Conservation (phyloP, 1,140 invertebrate species). For the Magallana gigas region DNA sequence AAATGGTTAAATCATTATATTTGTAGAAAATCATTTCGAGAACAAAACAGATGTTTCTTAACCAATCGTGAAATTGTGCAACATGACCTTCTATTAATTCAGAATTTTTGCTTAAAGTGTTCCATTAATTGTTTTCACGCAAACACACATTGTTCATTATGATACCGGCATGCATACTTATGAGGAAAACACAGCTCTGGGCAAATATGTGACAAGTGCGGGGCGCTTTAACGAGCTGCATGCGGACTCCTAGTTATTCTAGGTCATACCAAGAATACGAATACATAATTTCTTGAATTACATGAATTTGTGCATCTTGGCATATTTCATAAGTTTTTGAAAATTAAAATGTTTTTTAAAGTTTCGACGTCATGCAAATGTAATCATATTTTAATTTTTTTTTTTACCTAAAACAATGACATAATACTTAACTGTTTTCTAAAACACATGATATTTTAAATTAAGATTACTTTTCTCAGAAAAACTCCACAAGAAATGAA, state of each 20-base stretch:
- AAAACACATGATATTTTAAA: no score
- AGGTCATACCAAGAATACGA: conserved; percentile 27
- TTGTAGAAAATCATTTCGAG: neutral
- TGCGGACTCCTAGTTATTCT: neutral
- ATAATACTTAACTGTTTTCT: no score
- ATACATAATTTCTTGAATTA: neutral
- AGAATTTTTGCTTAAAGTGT: conserved; percentile 23
- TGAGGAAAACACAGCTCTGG: neutral
- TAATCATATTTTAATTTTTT: no score
- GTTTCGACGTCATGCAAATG: no score
- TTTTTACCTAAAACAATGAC: no score
- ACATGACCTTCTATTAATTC: neutral
- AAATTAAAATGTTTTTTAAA: neutral
- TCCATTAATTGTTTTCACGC: conserved; percentile 32
- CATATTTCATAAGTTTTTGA: conserved; percentile 3
- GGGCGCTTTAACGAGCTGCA: conserved; percentile 9
- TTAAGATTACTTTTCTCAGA: no score
- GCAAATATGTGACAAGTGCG: conserved; percentile 5
- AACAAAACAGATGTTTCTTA: neutral
- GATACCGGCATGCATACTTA: conserved; percentile 7
- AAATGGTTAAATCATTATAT: no score
- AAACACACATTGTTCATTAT: conserved; percentile 19
- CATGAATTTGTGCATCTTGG: neutral
- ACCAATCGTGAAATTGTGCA: conserved; percentile 1
- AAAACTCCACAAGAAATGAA: no score